Conservation (phyloP, 2,888 invertebrate species). For the Eristalinus sepulchralis region DNA sequence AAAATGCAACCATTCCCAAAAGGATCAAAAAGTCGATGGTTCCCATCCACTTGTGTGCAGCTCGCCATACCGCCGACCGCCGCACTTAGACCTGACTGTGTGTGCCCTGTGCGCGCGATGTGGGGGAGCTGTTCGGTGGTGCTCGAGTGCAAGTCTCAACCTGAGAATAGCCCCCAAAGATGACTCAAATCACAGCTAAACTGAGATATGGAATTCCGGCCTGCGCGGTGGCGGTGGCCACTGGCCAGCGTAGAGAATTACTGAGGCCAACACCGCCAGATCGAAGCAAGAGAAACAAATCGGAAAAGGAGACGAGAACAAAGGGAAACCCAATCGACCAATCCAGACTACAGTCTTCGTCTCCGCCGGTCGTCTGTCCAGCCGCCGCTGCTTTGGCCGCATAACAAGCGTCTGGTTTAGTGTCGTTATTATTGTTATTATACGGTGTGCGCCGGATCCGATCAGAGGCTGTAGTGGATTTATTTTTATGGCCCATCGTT, state of each 20-base stretch:
- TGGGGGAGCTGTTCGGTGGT: conserved; percentile 58
- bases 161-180: conserved; percentile 40
- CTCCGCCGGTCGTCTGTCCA: conserved; percentile 31
- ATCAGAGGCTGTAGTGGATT: conserved; percentile 69
- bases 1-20: not conserved
- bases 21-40: conserved; percentile 50
- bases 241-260: not conserved
- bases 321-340: conserved; percentile 43
- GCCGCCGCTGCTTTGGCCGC: conserved; percentile 39
- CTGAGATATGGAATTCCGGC: conserved; percentile 24
- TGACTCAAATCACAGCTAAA: conserved; percentile 45
- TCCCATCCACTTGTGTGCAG: conserved; percentile 17
- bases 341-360: conserved; percentile 39
- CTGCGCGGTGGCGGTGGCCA: not conserved
- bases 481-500: conserved; percentile 71
- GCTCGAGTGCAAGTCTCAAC: conserved; percentile 28
- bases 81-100: not conserved
- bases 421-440: conserved; percentile 71
- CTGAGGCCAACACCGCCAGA: conserved; percentile 21
- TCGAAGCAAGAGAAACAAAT: conserved; percentile 52
- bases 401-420: conserved; percentile 72
- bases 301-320: conserved; percentile 24
- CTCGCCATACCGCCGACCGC: not conserved
- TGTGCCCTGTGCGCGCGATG: conserved; percentile 40
- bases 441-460: conserved; percentile 66